Conservation (phyloP, 2,113 vertebrate genomes). For the Phylloscopus trochilus region DNA sequence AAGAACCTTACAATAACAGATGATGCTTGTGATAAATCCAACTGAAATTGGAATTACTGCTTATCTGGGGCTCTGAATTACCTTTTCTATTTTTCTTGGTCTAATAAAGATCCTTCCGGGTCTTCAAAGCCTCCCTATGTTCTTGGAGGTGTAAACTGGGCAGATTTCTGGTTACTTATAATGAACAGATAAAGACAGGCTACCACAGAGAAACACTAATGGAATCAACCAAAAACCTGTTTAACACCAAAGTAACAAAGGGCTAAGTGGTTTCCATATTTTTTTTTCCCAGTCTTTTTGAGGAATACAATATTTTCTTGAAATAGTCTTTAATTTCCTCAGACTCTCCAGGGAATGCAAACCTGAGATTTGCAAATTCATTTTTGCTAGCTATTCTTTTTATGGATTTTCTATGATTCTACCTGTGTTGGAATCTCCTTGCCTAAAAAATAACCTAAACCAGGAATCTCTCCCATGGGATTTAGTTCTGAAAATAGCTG, state of each 20-base stretch:
- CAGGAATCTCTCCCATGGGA: constrained; percentile 22
- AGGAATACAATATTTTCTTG: neutral
- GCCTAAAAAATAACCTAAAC: neutral
- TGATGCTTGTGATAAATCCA: neutral
- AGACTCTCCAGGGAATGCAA: neutral
- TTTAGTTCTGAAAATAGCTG: constrained; percentile 42
- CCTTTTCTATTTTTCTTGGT: neutral
- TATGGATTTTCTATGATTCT: neutral
- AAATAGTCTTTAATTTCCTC: neutral
- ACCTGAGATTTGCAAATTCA: neutral
- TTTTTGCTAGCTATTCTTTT: constrained; percentile 6
- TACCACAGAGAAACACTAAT: neutral
- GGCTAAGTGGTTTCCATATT: neutral
- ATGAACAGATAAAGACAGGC: neutral
- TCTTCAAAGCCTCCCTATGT: neutral
- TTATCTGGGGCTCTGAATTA: neutral
- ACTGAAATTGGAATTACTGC: neutral
- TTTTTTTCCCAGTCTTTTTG: neutral
- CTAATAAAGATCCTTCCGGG: neutral
- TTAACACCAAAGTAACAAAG: neutral
- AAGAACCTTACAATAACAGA: neutral
- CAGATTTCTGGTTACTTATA: neutral
- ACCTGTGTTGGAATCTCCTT: constrained; percentile 12
- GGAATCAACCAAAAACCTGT: neutral
- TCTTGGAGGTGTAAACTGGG: neutral